Evolutionary conservation across 2,113 vertebrate species (phyloP).

Genomic region (Sylvietta virens): DNA sequence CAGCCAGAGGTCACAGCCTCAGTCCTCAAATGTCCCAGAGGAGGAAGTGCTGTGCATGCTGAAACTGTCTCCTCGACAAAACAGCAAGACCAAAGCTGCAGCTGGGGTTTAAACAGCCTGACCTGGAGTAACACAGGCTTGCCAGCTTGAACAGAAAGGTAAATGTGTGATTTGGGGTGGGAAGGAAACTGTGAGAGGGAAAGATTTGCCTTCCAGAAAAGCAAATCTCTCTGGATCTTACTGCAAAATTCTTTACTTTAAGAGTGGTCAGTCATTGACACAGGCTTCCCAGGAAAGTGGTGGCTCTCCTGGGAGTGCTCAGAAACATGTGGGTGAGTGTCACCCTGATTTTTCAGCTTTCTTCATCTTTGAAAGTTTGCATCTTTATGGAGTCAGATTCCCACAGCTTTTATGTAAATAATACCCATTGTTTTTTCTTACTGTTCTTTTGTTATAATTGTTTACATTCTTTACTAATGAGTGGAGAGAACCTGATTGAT

Average conservation of each 20-base stretch:
- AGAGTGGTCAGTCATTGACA: background rate
- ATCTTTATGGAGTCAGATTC: no score
- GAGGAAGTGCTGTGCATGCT: slow-evolving; percentile 16
- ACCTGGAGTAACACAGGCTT: background rate
- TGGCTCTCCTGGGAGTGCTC: background rate
- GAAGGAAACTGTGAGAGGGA: background rate
- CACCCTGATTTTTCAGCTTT: no score
- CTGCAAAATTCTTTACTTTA: no score
- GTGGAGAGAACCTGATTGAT: no score
- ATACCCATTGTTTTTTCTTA: no score
- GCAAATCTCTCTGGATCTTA: background rate
- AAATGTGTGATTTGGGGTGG: background rate
- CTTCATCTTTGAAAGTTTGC: no score
- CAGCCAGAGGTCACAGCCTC: background rate
- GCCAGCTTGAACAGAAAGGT: background rate
- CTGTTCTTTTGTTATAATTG: no score
- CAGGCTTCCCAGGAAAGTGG: background rate
- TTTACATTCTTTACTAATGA: no score
- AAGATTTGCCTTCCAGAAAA: background rate
- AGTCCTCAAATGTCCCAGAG: background rate
- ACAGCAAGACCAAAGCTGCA: background rate
- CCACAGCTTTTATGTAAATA: no score
- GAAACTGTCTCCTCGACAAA: background rate
- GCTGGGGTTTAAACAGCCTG: background rate
- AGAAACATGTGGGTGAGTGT: background rate